phyloP scores from a whole-genome alignment of 1,140 invertebrate genomes.

The Polypedilum pembai region DNA sequence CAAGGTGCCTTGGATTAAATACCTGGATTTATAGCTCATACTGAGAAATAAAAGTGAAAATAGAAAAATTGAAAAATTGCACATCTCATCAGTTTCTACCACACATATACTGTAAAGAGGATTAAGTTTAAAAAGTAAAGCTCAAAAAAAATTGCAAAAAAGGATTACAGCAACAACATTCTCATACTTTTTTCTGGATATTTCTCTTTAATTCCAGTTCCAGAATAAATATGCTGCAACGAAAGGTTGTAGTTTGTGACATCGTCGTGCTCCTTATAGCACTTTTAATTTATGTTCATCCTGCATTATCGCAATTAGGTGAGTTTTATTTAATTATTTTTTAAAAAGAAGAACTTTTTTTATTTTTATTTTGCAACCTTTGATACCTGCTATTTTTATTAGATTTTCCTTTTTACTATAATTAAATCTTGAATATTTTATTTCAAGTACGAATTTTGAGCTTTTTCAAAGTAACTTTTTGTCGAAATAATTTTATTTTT shows the following conservation, averaged over 20 bases:
- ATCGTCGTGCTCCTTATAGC: background rate
- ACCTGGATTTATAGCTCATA: constrained; percentile 23
- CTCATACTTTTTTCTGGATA: constrained; percentile 10
- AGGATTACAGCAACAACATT: background rate
- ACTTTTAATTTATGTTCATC: constrained; percentile 19
- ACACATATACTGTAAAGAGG: too few species aligned
- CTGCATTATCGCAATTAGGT: constrained; percentile 26
- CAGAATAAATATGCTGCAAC: constrained; percentile 21
- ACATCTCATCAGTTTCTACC: background rate
- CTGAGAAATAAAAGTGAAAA: too few species aligned
- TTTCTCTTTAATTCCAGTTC: constrained; percentile 15
- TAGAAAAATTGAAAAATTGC: background rate
- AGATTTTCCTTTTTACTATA: too few species aligned
- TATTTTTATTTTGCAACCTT: background rate
- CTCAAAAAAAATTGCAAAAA: background rate
- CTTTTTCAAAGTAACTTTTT: too few species aligned
- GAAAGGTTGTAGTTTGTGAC: background rate
- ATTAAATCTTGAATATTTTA: too few species aligned
- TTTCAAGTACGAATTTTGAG: too few species aligned
- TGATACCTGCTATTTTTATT: too few species aligned
- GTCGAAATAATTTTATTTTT: too few species aligned
- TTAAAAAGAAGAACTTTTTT: background rate
- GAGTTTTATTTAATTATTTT: constrained; percentile 1
- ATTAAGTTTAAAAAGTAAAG: background rate
- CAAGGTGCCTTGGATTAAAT: background rate